A percentile compares a stretch with the other conserved stretches of the same genome.
Conservation (phyloP, 2,113 vertebrate genomes). For the Motacilla alba region DNA sequence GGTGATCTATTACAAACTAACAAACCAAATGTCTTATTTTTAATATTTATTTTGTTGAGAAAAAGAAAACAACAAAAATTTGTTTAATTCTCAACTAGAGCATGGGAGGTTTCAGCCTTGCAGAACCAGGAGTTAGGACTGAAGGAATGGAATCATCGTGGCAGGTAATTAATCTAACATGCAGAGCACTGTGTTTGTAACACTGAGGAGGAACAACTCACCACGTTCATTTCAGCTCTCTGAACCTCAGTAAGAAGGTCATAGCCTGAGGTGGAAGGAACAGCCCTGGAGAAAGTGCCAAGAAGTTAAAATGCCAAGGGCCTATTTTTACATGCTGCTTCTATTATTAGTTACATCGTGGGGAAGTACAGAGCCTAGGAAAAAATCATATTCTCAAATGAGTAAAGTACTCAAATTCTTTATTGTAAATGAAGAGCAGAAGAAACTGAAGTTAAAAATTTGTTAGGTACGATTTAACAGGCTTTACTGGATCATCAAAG, state of each 20-base stretch:
- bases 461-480: background rate
- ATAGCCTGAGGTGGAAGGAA: constrained; percentile 43
- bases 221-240: background rate
- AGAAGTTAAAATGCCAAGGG: constrained; percentile 46
- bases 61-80: background rate
- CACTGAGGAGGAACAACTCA: background rate
- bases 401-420: background rate
- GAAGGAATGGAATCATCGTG: background rate
- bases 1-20: background rate
- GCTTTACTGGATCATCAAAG: background rate
- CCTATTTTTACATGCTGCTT: constrained; percentile 10
- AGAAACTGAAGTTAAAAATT: background rate
- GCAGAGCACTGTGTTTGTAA: background rate
- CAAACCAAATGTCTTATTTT: background rate
- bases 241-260: constrained; percentile 33
- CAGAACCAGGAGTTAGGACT: background rate
- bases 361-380: background rate
- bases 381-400: background rate
- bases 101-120: background rate
- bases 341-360: constrained; percentile 25
- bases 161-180: background rate
- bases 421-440: background rate
- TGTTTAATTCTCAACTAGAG: background rate
- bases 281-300: constrained; percentile 14
- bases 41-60: background rate